Evolutionary conservation across 2,797 vertebrate species (phyloP).

Genomic region (Gastrophryne carolinensis): DNA sequence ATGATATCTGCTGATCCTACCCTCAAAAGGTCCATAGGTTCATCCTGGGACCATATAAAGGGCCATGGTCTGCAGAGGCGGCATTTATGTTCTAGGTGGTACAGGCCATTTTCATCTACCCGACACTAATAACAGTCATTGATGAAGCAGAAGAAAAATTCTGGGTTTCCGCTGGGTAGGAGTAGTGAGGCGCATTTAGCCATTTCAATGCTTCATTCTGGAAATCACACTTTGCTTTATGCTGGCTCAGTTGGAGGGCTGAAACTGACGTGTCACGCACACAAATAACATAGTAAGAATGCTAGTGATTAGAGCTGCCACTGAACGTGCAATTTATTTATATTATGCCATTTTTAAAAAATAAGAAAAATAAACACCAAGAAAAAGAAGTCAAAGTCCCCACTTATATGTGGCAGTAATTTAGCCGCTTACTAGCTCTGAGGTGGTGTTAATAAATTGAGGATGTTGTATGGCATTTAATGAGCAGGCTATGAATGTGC

Average conservation of each 20-base stretch:
- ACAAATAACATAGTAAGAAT: constrained; percentile 33
- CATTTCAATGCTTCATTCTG: constrained; percentile 21
- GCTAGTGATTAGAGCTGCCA: constrained; percentile 28
- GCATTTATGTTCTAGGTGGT: no score
- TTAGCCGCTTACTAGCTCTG: constrained; percentile 12
- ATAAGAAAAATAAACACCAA: constrained; percentile 2
- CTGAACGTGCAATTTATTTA: constrained; percentile 40
- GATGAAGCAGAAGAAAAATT: constrained; percentile 2
- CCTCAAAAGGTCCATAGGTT: no score
- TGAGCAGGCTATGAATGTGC: constrained; percentile 21
- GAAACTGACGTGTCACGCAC: neutral
- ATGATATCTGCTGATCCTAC: no score
- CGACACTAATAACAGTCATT: neutral
- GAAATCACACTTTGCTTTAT: constrained; percentile 38
- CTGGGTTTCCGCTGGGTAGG: neutral
- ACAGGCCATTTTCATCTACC: no score
- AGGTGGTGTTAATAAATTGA: constrained; percentile 46
- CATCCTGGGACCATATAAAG: no score
- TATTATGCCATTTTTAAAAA: constrained; percentile 19
- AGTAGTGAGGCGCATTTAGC: neutral
- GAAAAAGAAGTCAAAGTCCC: constrained; percentile 22
- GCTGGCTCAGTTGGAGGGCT: constrained; percentile 24
- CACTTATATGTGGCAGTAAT: constrained; percentile 20
- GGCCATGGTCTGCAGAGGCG: no score
- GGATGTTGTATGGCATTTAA: constrained; percentile 35